Evolutionary conservation across 2,888 invertebrate genomes (phyloP).

Genomic region (Conus canariensis): DNA sequence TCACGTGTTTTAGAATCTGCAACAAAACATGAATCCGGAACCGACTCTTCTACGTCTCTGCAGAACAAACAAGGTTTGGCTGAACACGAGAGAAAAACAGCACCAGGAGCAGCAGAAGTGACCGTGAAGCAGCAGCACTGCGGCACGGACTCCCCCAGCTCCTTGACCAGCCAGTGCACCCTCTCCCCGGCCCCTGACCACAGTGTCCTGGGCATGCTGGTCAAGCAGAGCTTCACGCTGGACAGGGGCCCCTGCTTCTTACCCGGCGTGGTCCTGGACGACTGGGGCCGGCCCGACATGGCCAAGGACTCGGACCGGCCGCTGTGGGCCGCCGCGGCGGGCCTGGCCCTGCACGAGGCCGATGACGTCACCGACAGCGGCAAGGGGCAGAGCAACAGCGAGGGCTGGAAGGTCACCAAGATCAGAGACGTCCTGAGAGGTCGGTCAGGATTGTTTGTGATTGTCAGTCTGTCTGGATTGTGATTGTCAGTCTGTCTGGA

Average conservation of each 20-base stretch:
- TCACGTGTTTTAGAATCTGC: background rate
- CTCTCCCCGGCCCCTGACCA: background rate
- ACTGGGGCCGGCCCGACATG: background rate
- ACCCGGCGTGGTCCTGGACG: background rate
- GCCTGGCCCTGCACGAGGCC: constrained; percentile 48
- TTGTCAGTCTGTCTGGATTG: background rate
- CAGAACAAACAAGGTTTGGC: too few species aligned
- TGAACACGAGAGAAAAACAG: too few species aligned
- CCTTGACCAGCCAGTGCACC: background rate
- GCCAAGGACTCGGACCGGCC: background rate
- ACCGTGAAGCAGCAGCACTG: background rate
- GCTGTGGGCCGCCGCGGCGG: background rate
- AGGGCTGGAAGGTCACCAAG: constrained; percentile 65
- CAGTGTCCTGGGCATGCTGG: background rate
- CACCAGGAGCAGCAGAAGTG: too few species aligned
- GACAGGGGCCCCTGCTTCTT: background rate
- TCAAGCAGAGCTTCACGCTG: background rate
- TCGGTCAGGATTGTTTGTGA: constrained; percentile 30
- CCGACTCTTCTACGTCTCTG: background rate
- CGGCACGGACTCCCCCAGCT: background rate
- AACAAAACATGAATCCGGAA: background rate
- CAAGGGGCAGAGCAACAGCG: constrained; percentile 48
- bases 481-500: background rate
- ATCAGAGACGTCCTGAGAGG: constrained; percentile 65
- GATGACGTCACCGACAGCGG: constrained; percentile 35